A percentile compares a stretch with the other conserved stretches of the same genome.
Conservation (phyloP, 2,797 vertebrate genomes). For the Otus scops region DNA sequence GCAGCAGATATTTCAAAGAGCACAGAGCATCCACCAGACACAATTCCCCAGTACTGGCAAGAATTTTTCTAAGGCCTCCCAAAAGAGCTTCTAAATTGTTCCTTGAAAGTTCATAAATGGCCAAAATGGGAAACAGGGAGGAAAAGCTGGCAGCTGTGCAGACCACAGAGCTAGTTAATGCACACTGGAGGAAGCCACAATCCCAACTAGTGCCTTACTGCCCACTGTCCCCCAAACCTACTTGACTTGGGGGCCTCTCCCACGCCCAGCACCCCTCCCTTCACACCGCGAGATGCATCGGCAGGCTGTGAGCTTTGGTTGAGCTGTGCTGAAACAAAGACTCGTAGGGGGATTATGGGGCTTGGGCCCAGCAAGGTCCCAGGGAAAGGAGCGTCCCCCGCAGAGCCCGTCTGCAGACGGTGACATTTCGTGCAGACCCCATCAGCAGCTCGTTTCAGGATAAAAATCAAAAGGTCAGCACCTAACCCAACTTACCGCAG, state of each 20-base stretch:
- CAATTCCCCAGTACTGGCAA: not conserved
- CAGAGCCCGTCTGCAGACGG: fast-evolving
- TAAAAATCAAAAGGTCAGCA: not conserved
- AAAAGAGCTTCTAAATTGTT: not conserved
- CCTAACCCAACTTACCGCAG: not conserved
- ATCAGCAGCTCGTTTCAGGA: not conserved
- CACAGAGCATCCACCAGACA: not conserved
- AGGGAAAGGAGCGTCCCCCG: not conserved
- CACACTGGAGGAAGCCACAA: fast-evolving
- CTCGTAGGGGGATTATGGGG: fast-evolving
- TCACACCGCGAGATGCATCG: fast-evolving
- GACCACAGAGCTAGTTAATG: not conserved
- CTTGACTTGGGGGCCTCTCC: fast-evolving
- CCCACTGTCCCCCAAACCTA: fast-evolving
- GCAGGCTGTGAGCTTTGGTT: fast-evolving
- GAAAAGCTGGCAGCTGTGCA: not conserved
- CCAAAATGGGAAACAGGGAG: not conserved
- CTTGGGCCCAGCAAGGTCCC: fast-evolving
- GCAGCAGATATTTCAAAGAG: not conserved
- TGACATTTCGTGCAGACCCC: not conserved
- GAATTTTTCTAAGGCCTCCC: not conserved
- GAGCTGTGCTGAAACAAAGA: not conserved
- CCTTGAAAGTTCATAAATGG: not conserved
- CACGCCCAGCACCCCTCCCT: not conserved
- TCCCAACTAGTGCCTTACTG: not conserved